Base-by-base conservation (phyloP, 1,140 invertebrate genomes). In the Chironomus tepperi region DNA sequence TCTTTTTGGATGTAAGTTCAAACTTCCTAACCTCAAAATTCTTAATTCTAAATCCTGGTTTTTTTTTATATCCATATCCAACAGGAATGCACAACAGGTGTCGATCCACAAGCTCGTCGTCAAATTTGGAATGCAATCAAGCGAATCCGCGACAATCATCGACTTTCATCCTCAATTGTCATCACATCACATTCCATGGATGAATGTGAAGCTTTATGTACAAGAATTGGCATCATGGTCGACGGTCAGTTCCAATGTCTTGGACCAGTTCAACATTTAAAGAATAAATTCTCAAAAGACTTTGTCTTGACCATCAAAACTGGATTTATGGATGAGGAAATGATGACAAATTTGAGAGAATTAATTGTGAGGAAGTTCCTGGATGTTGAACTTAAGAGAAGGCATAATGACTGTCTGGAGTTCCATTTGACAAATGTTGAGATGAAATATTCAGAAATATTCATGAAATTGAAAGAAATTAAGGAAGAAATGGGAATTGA, bases 151-250 rank as follows among this genome's bases (percentile, higher is more conserved):
- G 24, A 72, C 0, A 47, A 75, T 8, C 79, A 79, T 10, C 47
- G 43, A 34, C 24, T 34, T 34, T 34, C 24, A 34, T 34, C 24
- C 79, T 88, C 89, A 74, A 87, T 92, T 73, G 84, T 93, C 74
- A 84, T 91, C 10, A 91, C 91, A 7, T 91, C 89, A 8, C 90
- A 92, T 79, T 89, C 88, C 74, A 89, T 89, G 86, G 88, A 91
- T 80, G 91, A 92, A 81, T 93, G 91, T 81, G 94, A 96, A 83
- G 91, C 90, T 6, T 83, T 96, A 15, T 96, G 94, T 78, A 88
- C 89, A 42, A 81, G 91, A 64, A 82, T 93, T 21, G 91, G 91
- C 3, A 90, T 96, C 65, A 93, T 96, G 89, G 90, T 92, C 0
- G 88, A 89, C 78, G 94, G 94, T 1, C 84, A 34, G 47, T 85